Evolutionary conservation across 2,797 vertebrate species (phyloP).

Genomic region (Scolopax rusticola): DNA sequence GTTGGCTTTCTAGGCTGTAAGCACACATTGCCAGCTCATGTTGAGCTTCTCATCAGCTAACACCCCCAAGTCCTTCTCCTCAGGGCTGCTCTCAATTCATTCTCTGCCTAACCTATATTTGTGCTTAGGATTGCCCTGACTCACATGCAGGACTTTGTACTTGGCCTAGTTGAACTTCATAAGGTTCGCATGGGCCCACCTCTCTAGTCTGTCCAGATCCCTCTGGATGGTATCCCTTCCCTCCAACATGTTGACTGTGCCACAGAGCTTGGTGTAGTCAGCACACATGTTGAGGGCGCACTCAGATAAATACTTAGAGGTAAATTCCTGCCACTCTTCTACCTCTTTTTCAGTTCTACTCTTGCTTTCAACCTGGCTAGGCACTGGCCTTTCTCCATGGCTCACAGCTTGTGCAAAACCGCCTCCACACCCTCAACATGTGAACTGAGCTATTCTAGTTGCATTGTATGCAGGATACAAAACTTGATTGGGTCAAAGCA

Average conservation of each 20-base stretch:
- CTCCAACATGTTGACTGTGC: neutral
- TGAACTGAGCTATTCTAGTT: neutral
- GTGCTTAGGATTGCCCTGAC: no score
- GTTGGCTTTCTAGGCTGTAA: no score
- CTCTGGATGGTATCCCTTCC: neutral
- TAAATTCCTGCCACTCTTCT: neutral
- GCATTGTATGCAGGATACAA: neutral
- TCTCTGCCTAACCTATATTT: no score
- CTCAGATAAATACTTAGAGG: neutral
- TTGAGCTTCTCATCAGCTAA: no score
- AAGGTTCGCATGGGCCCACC: neutral
- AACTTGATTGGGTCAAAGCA: neutral
- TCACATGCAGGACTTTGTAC: neutral
- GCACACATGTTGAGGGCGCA: neutral
- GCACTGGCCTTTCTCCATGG: neutral
- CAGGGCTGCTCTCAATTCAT: no score
- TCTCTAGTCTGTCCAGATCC: neutral
- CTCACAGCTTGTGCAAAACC: neutral
- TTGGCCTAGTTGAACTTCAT: neutral
- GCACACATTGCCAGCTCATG: no score
- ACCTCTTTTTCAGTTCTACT: neutral
- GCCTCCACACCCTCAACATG: neutral
- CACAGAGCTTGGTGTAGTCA: neutral
- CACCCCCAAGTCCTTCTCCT: no score
- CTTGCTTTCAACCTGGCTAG: accelerated